Evolutionary conservation across 2,113 vertebrate genomes (phyloP).

Genomic region (Sinocyclocheilus anophthalmus): DNA sequence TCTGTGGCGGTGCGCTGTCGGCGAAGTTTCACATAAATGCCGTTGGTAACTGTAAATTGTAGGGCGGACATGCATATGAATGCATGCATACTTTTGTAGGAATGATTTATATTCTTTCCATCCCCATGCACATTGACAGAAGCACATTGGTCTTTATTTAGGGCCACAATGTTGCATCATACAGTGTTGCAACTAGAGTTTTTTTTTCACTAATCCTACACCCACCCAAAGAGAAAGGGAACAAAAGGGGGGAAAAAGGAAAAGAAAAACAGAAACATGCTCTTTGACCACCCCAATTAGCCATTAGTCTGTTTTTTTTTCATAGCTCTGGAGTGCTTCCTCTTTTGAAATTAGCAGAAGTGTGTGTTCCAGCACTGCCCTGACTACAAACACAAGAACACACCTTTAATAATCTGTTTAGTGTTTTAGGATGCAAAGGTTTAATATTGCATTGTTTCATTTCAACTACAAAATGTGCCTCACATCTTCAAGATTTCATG

Average conservation of each 20-base stretch:
- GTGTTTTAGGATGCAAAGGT: background rate
- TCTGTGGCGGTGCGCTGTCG: background rate
- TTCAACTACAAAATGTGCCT: background rate
- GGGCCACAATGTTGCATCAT: conserved; percentile 28
- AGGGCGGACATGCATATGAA: background rate
- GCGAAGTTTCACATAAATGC: conserved; percentile 45
- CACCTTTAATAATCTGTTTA: background rate
- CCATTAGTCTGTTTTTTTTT: conserved; percentile 25
- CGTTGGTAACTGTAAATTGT: conserved; percentile 20
- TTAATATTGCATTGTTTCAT: background rate
- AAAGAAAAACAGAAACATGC: conserved; percentile 44
- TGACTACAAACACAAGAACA: background rate
- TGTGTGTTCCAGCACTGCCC: background rate
- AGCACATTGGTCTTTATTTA: background rate
- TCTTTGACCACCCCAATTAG: conserved; percentile 36
- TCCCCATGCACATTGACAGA: background rate
- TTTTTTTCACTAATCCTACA: conserved; percentile 44
- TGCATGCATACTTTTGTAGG: background rate
- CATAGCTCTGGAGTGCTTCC: conserved; percentile 39
- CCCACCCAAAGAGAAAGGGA: conserved; percentile 38
- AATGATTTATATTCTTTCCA: background rate
- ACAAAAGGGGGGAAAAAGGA: conserved; percentile 36
- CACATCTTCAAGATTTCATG: background rate
- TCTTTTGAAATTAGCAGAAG: conserved; percentile 50
- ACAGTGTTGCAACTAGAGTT: conserved; percentile 38